phyloP scores from a whole-genome alignment of 2,113 vertebrate genomes.

The Sisor rabdophorus region DNA sequence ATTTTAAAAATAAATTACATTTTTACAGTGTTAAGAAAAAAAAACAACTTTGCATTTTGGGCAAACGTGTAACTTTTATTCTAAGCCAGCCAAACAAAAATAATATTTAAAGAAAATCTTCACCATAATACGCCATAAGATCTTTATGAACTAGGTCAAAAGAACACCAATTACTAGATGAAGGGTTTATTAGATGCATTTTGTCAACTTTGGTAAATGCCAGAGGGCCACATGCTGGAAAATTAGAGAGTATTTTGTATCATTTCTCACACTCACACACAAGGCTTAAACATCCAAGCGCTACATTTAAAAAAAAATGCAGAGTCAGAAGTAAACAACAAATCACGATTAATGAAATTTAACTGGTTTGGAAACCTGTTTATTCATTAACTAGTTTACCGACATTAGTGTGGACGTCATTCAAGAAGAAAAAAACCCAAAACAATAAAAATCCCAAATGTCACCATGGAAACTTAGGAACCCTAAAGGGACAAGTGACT shows the following conservation, averaged over 20 bases:
- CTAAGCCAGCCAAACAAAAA: neutral
- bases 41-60: too few species aligned
- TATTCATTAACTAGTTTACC: slow-evolving; percentile 2
- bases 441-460: neutral
- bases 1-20: neutral
- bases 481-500: neutral
- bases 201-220: neutral
- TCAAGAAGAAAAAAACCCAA: neutral
- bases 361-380: neutral
- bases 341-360: neutral
- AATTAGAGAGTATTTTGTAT: neutral
- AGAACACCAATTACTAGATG: neutral
- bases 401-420: neutral
- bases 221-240: slow-evolving; percentile 7
- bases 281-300: neutral
- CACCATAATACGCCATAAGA: neutral
- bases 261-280: neutral
- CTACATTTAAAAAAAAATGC: neutral
- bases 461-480: neutral
- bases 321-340: neutral
- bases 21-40: neutral
- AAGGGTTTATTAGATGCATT: slow-evolving; percentile 22
- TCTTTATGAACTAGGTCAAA: neutral
- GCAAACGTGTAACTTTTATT: too few species aligned
- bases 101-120: neutral